Evolutionary conservation across 1,140 invertebrate genomes (phyloP).

Genomic region (Drosophila guanche): DNA sequence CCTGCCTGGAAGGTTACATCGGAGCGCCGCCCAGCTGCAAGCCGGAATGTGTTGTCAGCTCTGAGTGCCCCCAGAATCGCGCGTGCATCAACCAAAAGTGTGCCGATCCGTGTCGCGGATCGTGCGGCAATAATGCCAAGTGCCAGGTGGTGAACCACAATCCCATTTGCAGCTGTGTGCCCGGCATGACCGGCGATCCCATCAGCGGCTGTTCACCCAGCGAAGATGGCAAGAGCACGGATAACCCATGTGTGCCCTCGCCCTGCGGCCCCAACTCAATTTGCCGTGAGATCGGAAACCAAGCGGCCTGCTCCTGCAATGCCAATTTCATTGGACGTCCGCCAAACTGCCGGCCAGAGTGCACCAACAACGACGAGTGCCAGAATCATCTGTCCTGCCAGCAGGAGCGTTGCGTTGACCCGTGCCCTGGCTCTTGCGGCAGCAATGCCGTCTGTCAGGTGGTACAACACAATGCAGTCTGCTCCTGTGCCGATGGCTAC

Average conservation of each 20-base stretch:
- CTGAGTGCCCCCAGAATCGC: conserved; percentile 92
- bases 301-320: conserved; percentile 89
- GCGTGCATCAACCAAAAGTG: conserved; percentile 93
- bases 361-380: conserved; percentile 88
- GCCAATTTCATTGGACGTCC: conserved; percentile 89
- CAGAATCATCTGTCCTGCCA: conserved; percentile 87
- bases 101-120: conserved; percentile 91
- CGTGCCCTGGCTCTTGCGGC: conserved; percentile 83
- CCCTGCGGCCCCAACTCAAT: conserved; percentile 92
- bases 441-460: conserved; percentile 84
- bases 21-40: conserved; percentile 91
- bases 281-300: conserved; percentile 88
- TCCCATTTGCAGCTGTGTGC: conserved; percentile 90
- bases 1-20: conserved; percentile 89
- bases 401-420: conserved; percentile 87
- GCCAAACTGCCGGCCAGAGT: conserved; percentile 87
- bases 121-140: conserved; percentile 91
- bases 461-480: conserved; percentile 90
- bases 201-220: conserved; percentile 87
- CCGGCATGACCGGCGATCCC: conserved; percentile 91
- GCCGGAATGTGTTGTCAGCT: conserved; percentile 92
- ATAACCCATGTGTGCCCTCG: conserved; percentile 89
- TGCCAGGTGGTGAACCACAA: conserved; percentile 94
- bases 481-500: conserved; percentile 88
- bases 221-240: conserved; percentile 69